phyloP scores from a whole-genome alignment of 2,888 invertebrate genomes.

The Stenodera caucasica region DNA sequence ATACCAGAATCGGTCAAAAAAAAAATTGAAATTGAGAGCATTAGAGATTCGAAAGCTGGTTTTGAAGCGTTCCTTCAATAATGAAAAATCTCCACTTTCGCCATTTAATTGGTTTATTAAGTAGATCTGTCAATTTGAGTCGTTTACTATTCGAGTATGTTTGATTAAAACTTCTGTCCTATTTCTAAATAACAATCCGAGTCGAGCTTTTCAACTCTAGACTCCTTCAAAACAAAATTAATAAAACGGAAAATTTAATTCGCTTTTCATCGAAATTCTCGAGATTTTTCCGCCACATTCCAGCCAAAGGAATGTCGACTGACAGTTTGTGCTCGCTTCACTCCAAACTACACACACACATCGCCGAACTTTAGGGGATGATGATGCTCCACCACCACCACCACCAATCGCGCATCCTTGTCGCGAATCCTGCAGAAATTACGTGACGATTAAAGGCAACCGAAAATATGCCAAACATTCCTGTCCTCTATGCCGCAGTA shows the following conservation, averaged over 20 bases:
- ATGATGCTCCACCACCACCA: not conserved
- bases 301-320: not conserved
- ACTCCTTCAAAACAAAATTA: slow-evolving; percentile 3
- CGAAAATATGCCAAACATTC: slow-evolving; percentile 7
- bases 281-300: slow-evolving; percentile 12
- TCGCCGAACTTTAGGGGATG: not conserved
- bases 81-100: not conserved
- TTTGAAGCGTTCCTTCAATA: not conserved
- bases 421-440: not conserved
- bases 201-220: not conserved
- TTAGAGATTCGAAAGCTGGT: not conserved
- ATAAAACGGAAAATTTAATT: slow-evolving; percentile 14
- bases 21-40: not conserved
- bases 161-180: not conserved
- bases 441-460: slow-evolving; percentile 7
- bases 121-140: not conserved
- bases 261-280: slow-evolving; percentile 9
- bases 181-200: not conserved
- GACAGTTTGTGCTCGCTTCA: not conserved
- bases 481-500: not conserved
- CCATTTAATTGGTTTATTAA: slow-evolving; percentile 1
- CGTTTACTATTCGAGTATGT: not conserved
- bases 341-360: not conserved
- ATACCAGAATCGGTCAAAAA: not conserved
- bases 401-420: not conserved